Percentiles rank a stretch among this genome's conserved stretches.
phyloP scores from a whole-genome alignment of 2,888 invertebrate genomes.

The Drosophila multiciliata region DNA sequence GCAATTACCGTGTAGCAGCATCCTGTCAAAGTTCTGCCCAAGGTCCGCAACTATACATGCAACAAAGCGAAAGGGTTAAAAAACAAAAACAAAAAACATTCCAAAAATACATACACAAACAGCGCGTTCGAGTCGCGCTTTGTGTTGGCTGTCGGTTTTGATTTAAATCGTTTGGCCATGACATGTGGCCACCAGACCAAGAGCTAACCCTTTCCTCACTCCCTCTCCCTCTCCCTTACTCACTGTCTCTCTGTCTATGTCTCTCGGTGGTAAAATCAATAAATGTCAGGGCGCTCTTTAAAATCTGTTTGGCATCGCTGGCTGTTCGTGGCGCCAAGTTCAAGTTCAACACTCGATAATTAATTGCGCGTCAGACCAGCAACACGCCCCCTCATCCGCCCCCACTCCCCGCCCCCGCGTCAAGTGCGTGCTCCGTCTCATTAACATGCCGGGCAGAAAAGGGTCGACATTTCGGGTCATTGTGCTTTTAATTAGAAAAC shows the following conservation, averaged over 20 bases:
- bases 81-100: neutral
- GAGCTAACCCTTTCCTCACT: conserved; percentile 7
- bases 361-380: conserved; percentile 59
- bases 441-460: conserved; percentile 48
- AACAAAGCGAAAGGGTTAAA: conserved; percentile 67
- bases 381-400: neutral
- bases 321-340: conserved; percentile 55
- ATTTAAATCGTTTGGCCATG: conserved; percentile 75
- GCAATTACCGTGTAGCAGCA: conserved; percentile 78
- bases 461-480: conserved; percentile 52
- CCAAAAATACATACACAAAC: conserved; percentile 11
- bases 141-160: conserved; percentile 71
- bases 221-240: neutral
- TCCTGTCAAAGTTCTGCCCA: conserved; percentile 77
- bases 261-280: conserved; percentile 58
- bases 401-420: neutral
- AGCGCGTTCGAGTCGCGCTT: conserved; percentile 23
- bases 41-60: conserved; percentile 49
- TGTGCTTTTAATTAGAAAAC: conserved; percentile 79
- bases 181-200: conserved; percentile 73
- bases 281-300: conserved; percentile 40
- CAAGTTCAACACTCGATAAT: conserved; percentile 81
- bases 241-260: neutral
- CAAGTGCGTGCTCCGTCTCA: conserved; percentile 66
- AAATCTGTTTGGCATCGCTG: conserved; percentile 18